A percentile compares a stretch with the other conserved stretches of the same genome.
phyloP scores from a whole-genome alignment of 37 sponge, comb jelly and placozoan genomes.

The Sycon ciliatum region DNA sequence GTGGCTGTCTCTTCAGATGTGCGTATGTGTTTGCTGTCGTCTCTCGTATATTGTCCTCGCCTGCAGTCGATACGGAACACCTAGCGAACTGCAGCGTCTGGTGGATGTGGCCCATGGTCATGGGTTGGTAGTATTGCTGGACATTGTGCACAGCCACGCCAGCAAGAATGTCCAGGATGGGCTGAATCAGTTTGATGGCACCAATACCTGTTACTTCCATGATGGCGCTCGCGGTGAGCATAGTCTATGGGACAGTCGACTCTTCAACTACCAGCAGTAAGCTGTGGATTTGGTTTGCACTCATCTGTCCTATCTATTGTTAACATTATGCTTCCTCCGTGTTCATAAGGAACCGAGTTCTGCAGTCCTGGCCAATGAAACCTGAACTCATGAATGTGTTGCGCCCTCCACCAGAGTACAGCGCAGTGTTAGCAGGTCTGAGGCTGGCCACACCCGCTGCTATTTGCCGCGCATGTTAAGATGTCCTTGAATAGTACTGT shows the following conservation, averaged over 20 bases:
- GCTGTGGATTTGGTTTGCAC: neutral
- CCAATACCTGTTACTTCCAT: slow-evolving; percentile 84
- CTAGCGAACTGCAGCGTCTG: slow-evolving; percentile 86
- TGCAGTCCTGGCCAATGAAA: too few relatives aligned
- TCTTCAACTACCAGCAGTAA: slow-evolving; percentile 70
- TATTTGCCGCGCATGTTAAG: too few relatives aligned
- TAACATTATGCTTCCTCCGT: too few relatives aligned
- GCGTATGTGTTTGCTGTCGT: neutral
- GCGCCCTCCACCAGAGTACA: too few relatives aligned
- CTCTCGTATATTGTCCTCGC: slow-evolving; percentile 11
- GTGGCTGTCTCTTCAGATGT: neutral
- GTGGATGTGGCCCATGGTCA: slow-evolving; percentile 76
- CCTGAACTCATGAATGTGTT: too few relatives aligned
- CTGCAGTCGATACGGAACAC: slow-evolving; percentile 90
- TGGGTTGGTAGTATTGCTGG: slow-evolving; percentile 77
- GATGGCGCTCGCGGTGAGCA: slow-evolving; percentile 67
- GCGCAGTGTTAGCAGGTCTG: too few relatives aligned
- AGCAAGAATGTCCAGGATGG: slow-evolving; percentile 89
- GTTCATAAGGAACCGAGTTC: too few relatives aligned
- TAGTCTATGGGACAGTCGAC: slow-evolving; percentile 78
- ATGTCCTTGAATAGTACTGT: too few relatives aligned
- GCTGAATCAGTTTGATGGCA: slow-evolving; percentile 87
- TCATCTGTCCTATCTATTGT: too few relatives aligned
- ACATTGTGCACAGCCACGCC: slow-evolving; percentile 92
- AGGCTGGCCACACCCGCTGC: too few relatives aligned